phyloP scores from a whole-genome alignment of 2,888 invertebrate genomes.

The Tachina fera region DNA sequence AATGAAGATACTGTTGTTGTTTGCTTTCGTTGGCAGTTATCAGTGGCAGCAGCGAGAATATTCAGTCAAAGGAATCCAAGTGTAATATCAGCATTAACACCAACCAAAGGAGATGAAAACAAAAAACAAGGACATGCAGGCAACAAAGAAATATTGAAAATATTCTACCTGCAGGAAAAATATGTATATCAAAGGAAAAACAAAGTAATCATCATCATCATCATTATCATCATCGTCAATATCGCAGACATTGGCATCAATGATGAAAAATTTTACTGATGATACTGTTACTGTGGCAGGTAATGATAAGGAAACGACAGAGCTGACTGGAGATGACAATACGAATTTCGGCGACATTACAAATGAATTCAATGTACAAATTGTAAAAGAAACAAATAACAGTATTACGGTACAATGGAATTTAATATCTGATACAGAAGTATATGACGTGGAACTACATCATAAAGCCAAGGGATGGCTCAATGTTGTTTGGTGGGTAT shows the following conservation, averaged over 20 bases:
- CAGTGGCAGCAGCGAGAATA: slow-evolving; percentile 32
- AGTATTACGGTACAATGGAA: slow-evolving; percentile 79
- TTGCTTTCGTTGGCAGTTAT: slow-evolving; percentile 45
- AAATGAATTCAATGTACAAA: slow-evolving; percentile 75
- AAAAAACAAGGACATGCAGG: background rate
- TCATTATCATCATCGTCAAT: slow-evolving; percentile 25
- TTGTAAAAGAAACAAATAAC: slow-evolving; percentile 77
- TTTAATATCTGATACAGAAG: slow-evolving; percentile 74
- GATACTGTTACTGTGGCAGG: background rate
- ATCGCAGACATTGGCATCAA: slow-evolving; percentile 38
- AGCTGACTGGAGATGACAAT: slow-evolving; percentile 17
- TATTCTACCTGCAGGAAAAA: background rate
- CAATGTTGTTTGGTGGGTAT: slow-evolving; percentile 78
- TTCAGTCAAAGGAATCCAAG: slow-evolving; percentile 44
- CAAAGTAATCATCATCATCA: slow-evolving; percentile 26
- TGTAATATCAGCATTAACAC: slow-evolving; percentile 1
- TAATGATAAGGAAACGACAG: slow-evolving; percentile 55
- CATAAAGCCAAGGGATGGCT: slow-evolving; percentile 79
- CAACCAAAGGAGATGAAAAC: slow-evolving; percentile 10
- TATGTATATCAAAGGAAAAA: background rate
- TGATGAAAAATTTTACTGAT: slow-evolving; percentile 22
- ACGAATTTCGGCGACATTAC: slow-evolving; percentile 46
- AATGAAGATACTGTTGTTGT: slow-evolving; percentile 33
- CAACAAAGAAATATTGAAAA: slow-evolving; percentile 35
- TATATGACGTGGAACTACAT: slow-evolving; percentile 80